Percentiles rank a stretch among this genome's conserved stretches.
phyloP scores from a whole-genome alignment of 2,888 invertebrate species.

The Cosmorhoe ocellata region DNA sequence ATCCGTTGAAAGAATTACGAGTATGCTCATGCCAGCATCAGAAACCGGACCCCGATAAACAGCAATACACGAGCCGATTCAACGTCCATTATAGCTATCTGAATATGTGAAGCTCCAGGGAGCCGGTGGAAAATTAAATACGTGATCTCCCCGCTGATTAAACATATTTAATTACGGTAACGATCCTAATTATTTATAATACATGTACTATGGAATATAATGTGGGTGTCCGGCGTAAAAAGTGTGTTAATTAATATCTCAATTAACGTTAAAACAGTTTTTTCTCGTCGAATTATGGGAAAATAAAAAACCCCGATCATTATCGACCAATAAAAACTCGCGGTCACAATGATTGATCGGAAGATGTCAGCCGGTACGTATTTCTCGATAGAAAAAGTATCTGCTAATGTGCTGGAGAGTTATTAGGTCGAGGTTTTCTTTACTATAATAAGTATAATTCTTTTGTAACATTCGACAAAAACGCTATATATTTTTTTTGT shows the following conservation, averaged over 20 bases:
- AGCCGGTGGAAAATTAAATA: conserved; percentile 28
- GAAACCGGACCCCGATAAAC: conserved; percentile 30
- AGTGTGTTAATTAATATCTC: conserved; percentile 33
- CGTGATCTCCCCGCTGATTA: conserved; percentile 22
- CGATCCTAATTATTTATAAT: conserved; percentile 22
- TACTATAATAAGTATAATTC: conserved; percentile 15
- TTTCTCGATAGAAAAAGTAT: conserved; percentile 31
- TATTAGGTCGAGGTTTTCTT: conserved; percentile 32
- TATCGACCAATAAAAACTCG: conserved; percentile 49
- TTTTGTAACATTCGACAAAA: conserved; percentile 21
- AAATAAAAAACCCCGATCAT: conserved; percentile 48
- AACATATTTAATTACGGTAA: conserved; percentile 33
- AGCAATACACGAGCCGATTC: conserved; percentile 20
- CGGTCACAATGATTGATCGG: conserved; percentile 46
- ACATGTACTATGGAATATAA: conserved; percentile 31
- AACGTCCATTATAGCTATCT: conserved; percentile 29
- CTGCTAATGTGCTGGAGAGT: conserved; percentile 5
- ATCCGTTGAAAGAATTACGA: conserved; percentile 44
- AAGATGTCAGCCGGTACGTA: conserved; percentile 38
- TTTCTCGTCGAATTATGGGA: conserved; percentile 41
- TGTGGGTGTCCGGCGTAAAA: conserved; percentile 37
- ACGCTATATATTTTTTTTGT: conserved; percentile 19
- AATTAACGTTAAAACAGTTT: conserved; percentile 38
- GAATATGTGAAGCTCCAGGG: conserved; percentile 29
- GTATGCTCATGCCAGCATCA: conserved; percentile 30